Evolutionary conservation across 2,113 vertebrate species (phyloP), one percentile per base, ranked within the genome.

Genomic region (Phalacrocorax brasilianus): DNA sequence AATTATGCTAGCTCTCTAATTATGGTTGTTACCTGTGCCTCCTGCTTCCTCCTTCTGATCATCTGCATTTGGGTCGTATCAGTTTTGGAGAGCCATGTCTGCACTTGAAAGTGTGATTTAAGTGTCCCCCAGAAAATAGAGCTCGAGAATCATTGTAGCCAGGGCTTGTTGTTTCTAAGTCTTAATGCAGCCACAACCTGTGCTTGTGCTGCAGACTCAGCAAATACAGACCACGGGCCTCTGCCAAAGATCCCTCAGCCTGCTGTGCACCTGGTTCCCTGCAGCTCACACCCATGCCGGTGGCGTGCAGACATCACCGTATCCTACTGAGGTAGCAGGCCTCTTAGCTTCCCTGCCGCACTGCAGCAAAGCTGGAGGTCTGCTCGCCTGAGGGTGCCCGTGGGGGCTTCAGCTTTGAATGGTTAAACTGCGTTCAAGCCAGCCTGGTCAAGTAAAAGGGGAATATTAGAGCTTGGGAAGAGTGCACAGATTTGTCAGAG

Each of bases 41-140:
- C 92, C 65, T 59, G 30, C 56, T 78, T 92, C 47, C 15, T 87
- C 88, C 71, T 82, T 88, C 76, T 84, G 44, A 47, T 78, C 9
- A 28, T 32, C 72, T 91, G 8, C 17, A 16, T 12, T 58, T 35
- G 49, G 62, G 40, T 47, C 3, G 1, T 73, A 49, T 24, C 56
- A n/a, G 55, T 74, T 95, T 85, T 85, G 30, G 42, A 58, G 92
- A 83, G 23, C 42, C 26, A 35, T 53, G 59, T 93, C 65, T 52
- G 47, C 6, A 4, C 56, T 85, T 35, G 12, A 59, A 14, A 20
- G 8, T 67, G 32, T 72, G 53, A 53, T 94, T 87, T 32, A 66
- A 28, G 32, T 52, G 50, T 70, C 24, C 7, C 50, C 10, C 40
- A 53, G 45, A n/a, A 81, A 87, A 65, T 0, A 67, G 26, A 72